Evolutionary conservation across 2,888 invertebrate species (phyloP).

Genomic region (Drosophila tanythrix): DNA sequence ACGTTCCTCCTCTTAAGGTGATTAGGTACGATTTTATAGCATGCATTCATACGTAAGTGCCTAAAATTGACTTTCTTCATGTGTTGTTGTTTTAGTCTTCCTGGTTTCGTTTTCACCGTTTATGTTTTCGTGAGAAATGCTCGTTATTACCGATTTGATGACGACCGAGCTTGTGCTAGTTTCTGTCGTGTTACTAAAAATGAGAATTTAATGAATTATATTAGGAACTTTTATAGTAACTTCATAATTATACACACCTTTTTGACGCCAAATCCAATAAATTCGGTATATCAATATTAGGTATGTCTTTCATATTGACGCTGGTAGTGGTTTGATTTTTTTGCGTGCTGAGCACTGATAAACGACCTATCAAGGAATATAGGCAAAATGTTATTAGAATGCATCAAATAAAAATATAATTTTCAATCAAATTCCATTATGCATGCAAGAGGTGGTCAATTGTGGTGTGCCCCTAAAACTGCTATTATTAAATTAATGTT

Average conservation of each 20-base stretch:
- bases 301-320: slow-evolving; percentile 83
- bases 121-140: slow-evolving; percentile 83
- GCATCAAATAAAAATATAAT: background rate
- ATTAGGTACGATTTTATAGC: background rate
- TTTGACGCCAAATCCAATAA: slow-evolving; percentile 82
- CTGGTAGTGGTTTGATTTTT: slow-evolving; percentile 83
- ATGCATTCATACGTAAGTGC: background rate
- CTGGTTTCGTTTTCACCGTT: slow-evolving; percentile 83
- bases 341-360: slow-evolving; percentile 85
- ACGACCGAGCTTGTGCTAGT: slow-evolving; percentile 84
- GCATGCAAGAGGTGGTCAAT: slow-evolving; percentile 37
- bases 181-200: slow-evolving; percentile 83
- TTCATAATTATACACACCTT: slow-evolving; percentile 64
- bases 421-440: slow-evolving; percentile 22
- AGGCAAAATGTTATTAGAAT: slow-evolving; percentile 1
- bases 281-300: slow-evolving; percentile 82
- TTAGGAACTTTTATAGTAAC: background rate
- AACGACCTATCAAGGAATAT: slow-evolving; percentile 76
- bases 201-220: background rate
- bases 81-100: slow-evolving; percentile 81
- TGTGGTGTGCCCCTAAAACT: slow-evolving; percentile 16
- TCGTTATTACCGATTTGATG: slow-evolving; percentile 85
- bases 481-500: slow-evolving; percentile 13
- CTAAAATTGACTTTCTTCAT: slow-evolving; percentile 85
- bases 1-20: background rate